Base-by-base conservation (phyloP, 2,888 invertebrate species). In the Drosophila sordidula region DNA sequence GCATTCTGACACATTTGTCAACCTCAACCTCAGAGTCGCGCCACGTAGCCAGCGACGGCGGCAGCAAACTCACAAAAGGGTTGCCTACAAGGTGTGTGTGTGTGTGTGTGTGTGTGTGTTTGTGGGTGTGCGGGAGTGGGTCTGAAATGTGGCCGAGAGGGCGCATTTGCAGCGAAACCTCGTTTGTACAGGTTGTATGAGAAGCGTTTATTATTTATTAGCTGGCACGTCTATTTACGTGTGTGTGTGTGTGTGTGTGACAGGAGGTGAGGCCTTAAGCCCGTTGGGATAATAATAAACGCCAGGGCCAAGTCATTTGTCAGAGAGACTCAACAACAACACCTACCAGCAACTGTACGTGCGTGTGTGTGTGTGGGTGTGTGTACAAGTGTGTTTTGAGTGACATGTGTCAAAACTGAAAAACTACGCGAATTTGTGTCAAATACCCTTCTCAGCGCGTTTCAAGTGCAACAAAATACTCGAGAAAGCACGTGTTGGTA, bases 1-100 rank as follows among this genome's bases (percentile, higher is more conserved):
- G 89, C 90, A 90, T 91, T 91, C 91, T 91, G 91, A 91, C 91
- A 91, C 91, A 90, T 90, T 91, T 90, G 90, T 87, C 90, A 91
- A 90, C 90, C 90, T 90, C 90, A 90, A 86, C 89, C 82, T 83
- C 85, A 71, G 80, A 75, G 77, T 73, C 84, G 75, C 71, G 58
- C 70, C 42, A 32, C 64, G 55, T 16, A 51, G 49, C 50, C 51
- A 59, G 66, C 75, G 70, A 71, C 61, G 41, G 34, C 44, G 34
- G 34, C 34, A 34, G 41, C 56, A 46, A 34, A 61, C 42, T 26
- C 57, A 54, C 55, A 65, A 56, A 76, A 73, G 73, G 77, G 76
- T 76, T 76, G 64, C 64, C 76, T 76, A 64, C 58, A 41, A 44
- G 26, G 26, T 34, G 49, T 68, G 78, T 70, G 72, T 34, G 41